These are phyloP conservation scores for Noctua janthina DNA, from an alignment of 2,888 invertebrate species.

Conservation along the genomic window DNA sequence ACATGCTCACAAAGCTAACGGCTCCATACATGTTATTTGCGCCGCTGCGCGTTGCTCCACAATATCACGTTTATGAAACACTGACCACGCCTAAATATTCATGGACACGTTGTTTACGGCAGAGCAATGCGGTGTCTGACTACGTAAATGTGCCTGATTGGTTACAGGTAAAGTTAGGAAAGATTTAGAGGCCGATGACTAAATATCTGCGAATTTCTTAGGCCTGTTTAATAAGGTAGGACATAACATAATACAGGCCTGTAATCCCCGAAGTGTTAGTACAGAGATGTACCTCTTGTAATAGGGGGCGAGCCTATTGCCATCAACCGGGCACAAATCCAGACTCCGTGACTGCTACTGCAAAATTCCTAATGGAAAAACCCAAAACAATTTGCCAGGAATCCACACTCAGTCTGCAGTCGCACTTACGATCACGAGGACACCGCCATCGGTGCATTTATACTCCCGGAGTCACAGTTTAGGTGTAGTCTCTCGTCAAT, in stretches of 20 bases:
- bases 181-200: neutral
- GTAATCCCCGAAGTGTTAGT: too few relatives aligned
- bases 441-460: neutral
- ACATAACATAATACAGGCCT: too few relatives aligned
- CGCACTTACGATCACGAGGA: neutral
- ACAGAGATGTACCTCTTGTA: too few relatives aligned
- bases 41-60: neutral
- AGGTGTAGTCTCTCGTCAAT: too few relatives aligned
- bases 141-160: slow-evolving; percentile 18
- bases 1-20: neutral
- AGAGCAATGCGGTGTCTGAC: slow-evolving; percentile 11
- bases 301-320: too few relatives aligned
- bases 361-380: too few relatives aligned
- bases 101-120: slow-evolving; percentile 27
- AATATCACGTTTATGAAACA: slow-evolving; percentile 37
- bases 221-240: neutral
- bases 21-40: slow-evolving; percentile 26
- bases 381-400: too few relatives aligned
- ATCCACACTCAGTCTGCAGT: neutral
- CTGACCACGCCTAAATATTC: slow-evolving; percentile 31
- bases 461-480: neutral
- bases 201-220: neutral
- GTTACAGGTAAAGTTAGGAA: neutral
- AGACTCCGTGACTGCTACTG: too few relatives aligned
- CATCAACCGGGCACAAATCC: too few relatives aligned